Evolutionary conservation across 1,140 invertebrate genomes (phyloP), one percentile per base, ranked within the genome.

Genomic region (Eriocheir sinensis): DNA sequence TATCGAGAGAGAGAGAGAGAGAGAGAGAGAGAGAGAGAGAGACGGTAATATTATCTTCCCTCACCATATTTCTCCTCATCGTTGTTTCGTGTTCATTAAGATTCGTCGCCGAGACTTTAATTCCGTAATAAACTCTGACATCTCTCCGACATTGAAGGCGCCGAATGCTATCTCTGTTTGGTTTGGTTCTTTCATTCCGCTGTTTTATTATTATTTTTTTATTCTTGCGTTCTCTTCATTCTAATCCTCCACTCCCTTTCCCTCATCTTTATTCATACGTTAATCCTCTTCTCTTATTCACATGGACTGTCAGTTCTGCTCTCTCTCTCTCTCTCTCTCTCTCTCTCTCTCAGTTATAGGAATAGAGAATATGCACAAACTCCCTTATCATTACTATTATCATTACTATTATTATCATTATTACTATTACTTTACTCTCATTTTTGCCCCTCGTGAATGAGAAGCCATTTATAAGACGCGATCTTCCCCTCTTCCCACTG

Each of bases 241-340:
- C 27, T 90, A 90, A 90, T 90, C 89, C 89, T 60, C n/a, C 72
- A 48, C 32, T 90, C 89, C 89, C 81, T 60, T 90, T 21, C 53
- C 15, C 72, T 90, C 89, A 90, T 90, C 89, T 90, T 90, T 90
- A 90, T 90, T 90, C 89, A 90, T 90, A 32, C 32, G 41, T 60
- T 90, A 90, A 90, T 90, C 89, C 89, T 90, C 41, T 38, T 90
- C 89, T 60, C 53, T 90, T 90, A 90, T 90, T 90, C 89, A 90
- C 72, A 44, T 90, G 53, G 32, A 30, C 36, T 53, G n/a, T 89
- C 88, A 32, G 40, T 89, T 89, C 53, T 27, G 53, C 53, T 17
- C 40, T 41, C 30, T 53, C 85, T 38, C 4, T 89, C n/a, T 34
- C 34, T n/a, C 40, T 79, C 30, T 80, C 53, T 91, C 60, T 80